A percentile compares a stretch with the other conserved stretches of the same genome.
phyloP scores from a whole-genome alignment of 2,797 vertebrate genomes.

The Malurus leucopterus region DNA sequence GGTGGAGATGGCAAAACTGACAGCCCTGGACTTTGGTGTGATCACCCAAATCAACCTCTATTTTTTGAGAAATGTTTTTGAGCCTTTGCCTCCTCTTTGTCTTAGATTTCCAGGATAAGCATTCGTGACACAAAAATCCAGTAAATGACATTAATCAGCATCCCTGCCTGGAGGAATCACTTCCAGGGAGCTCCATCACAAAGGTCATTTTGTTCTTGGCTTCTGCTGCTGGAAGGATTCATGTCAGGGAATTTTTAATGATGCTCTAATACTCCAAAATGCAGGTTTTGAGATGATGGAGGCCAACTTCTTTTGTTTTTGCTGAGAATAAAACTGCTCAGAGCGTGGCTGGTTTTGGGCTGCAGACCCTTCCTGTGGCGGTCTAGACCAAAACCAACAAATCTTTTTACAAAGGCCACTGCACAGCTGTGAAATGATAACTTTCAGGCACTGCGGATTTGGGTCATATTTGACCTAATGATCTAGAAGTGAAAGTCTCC shows the following conservation, averaged over 20 bases:
- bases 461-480: slow-evolving; percentile 44
- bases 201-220: background rate
- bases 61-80: background rate
- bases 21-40: background rate
- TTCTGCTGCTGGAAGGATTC: background rate
- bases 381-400: slow-evolving; percentile 28
- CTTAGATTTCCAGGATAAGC: background rate
- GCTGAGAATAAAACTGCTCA: background rate
- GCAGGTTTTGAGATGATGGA: background rate
- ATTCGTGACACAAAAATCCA: background rate
- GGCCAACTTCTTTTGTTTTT: background rate
- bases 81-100: background rate
- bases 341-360: background rate
- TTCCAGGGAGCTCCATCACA: background rate
- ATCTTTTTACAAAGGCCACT: background rate
- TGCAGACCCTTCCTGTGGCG: background rate
- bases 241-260: background rate
- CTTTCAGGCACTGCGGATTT: slow-evolving; percentile 2
- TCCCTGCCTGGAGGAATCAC: background rate
- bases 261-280: background rate
- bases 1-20: background rate
- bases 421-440: slow-evolving; percentile 37
- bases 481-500: slow-evolving; percentile 34
- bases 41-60: background rate
- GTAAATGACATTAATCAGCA: accelerated